Conservation (phyloP, 2,888 invertebrate genomes). For the Lasioglossum morio region DNA sequence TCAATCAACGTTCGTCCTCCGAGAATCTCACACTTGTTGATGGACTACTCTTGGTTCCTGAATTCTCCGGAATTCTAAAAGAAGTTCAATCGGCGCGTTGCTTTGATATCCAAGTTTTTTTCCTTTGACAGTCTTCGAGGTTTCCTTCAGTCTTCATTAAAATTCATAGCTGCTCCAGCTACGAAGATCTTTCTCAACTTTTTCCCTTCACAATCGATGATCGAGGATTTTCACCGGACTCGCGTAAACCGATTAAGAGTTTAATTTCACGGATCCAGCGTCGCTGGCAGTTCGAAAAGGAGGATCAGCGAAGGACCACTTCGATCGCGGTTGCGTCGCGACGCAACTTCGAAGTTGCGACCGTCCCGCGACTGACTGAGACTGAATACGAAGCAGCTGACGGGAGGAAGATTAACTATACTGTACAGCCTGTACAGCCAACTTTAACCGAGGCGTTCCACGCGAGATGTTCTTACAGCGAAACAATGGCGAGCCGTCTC, state of each 20-base stretch:
- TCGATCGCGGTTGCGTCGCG: slow-evolving; percentile 28
- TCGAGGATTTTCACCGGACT: slow-evolving; percentile 1
- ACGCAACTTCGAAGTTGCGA: slow-evolving; percentile 29
- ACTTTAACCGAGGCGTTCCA: neutral
- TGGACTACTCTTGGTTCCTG: too few relatives aligned
- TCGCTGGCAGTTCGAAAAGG: neutral
- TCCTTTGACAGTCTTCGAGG: neutral
- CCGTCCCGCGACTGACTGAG: neutral
- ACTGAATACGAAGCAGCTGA: slow-evolving; percentile 6
- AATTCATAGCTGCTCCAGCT: neutral
- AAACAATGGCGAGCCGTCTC: neutral
- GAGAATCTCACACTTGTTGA: too few relatives aligned
- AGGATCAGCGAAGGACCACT: slow-evolving; percentile 21
- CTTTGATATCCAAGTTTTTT: neutral
- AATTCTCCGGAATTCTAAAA: neutral
- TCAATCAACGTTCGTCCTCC: too few relatives aligned
- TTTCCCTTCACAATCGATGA: neutral
- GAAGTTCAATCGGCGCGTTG: neutral
- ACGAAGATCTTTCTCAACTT: too few relatives aligned
- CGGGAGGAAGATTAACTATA: slow-evolving; percentile 24
- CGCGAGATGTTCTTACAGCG: neutral
- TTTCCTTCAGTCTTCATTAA: neutral
- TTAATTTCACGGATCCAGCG: neutral
- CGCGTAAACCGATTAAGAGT: slow-evolving; percentile 16
- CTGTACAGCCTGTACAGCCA: neutral